phyloP scores from a whole-genome alignment of 2,888 invertebrate species.

The Aproaerema taeniolella region DNA sequence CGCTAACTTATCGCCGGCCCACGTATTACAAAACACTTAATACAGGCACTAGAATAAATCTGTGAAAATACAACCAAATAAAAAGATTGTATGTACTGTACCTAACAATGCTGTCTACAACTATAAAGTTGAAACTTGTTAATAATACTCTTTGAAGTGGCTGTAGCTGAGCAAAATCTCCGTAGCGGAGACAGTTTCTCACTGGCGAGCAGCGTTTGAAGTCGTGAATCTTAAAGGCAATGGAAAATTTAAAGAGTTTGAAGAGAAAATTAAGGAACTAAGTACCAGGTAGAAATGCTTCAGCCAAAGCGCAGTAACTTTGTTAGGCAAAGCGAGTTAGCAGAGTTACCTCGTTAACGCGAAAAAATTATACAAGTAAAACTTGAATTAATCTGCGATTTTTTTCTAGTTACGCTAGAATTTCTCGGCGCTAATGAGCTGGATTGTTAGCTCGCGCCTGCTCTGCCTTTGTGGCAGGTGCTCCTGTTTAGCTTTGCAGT shows the following conservation, averaged over 20 bases:
- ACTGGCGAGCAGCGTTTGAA: slow-evolving; percentile 37
- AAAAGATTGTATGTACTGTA: slow-evolving; percentile 35
- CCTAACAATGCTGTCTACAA: slow-evolving; percentile 33
- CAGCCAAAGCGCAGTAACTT: slow-evolving; percentile 61
- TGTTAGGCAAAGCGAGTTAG: slow-evolving; percentile 40
- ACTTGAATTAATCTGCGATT: slow-evolving; percentile 56
- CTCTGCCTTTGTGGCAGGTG: slow-evolving; percentile 44
- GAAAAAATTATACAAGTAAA: slow-evolving; percentile 54
- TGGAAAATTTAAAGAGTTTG: slow-evolving; percentile 64
- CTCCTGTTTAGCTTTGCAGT: slow-evolving; percentile 37
- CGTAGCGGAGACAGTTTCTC: slow-evolving; percentile 41
- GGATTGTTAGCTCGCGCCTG: slow-evolving; percentile 45
- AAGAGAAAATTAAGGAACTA: slow-evolving; percentile 61
- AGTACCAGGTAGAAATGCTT: slow-evolving; percentile 34
- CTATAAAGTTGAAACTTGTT: slow-evolving; percentile 34
- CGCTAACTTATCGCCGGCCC: slow-evolving; percentile 51
- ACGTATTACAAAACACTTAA: slow-evolving; percentile 58
- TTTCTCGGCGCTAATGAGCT: slow-evolving; percentile 58
- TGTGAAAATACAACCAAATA: slow-evolving; percentile 56
- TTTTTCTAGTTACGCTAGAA: slow-evolving; percentile 43
- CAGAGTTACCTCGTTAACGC: slow-evolving; percentile 66
- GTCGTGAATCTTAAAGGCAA: slow-evolving; percentile 50
- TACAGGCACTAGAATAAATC: slow-evolving; percentile 46
- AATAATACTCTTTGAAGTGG: slow-evolving; percentile 30
- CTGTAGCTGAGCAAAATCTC: slow-evolving; percentile 22